Evolutionary conservation across 2,113 vertebrate genomes (phyloP).

Genomic region (Pedionomus torquatus): DNA sequence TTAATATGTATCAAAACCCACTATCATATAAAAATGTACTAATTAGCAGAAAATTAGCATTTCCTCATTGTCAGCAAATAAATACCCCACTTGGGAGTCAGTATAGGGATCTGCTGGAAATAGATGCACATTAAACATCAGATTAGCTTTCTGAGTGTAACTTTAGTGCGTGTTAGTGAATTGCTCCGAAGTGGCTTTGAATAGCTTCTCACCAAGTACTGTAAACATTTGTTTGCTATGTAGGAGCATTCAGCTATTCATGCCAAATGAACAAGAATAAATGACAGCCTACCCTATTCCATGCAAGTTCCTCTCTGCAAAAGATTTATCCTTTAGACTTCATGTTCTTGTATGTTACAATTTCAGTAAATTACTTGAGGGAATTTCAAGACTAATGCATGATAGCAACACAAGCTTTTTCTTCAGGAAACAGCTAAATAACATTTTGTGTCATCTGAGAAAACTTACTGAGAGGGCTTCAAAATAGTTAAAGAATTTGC

Average conservation of each 20-base stretch:
- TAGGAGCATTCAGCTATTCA: neutral
- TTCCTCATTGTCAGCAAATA: neutral
- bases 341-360: neutral
- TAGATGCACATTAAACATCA: neutral
- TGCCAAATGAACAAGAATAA: conserved; percentile 1
- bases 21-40: neutral
- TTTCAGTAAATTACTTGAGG: neutral
- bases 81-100: neutral
- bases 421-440: conserved; percentile 1
- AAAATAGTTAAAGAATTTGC: neutral
- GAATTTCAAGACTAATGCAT: conserved; percentile 14
- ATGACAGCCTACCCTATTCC: neutral
- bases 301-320: neutral
- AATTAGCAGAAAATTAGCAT: neutral
- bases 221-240: neutral
- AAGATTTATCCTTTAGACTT: neutral
- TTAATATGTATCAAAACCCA: neutral
- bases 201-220: neutral
- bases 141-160: neutral
- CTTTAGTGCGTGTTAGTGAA: neutral
- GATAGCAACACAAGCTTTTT: neutral
- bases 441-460: neutral
- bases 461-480: neutral
- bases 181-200: neutral
- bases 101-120: neutral